Evolutionary conservation across 2,113 vertebrate species (phyloP), one percentile per base, ranked within the genome.

Genomic region (Piprites chloris): DNA sequence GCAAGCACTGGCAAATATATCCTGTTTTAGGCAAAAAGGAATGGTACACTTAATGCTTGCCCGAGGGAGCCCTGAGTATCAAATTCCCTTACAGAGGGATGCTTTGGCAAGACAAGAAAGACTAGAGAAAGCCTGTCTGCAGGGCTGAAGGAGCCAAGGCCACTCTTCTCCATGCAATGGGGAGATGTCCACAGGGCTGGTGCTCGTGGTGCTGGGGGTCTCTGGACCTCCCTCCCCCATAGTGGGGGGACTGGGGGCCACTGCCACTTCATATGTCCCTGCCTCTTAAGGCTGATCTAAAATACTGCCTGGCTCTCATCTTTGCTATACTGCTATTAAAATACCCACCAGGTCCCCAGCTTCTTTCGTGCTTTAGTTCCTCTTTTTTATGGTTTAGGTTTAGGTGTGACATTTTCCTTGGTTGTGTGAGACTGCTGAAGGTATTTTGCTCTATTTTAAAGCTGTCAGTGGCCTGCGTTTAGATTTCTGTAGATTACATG

Each of bases 391-490:
- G 35, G 33, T 76, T 89, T 56, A 1, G 15, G 71, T 93, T 96
- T 90, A 90, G 89, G 63, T 78, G 78, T 93, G 91, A 84, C 32
- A 47, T 95, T 88, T 90, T 55, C 66, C 69, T 93, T 4, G 5
- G 39, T 93, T 96, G 78, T 84, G 84, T 81, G 79, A 90, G 66
- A 66, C 65, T 79, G 42, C 66, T 90, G 72, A 93, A 96, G 76
- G 69, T 93, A 90, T 94, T 96, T 91, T 84, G 76, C 72, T 84
- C 47, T 56, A 71, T 93, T 96, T 96, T 81, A 95, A 92, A 97
- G 79, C 86, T 86, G 88, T 79, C 93, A 87, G 69, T 80, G 86
- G 65, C 63, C 62, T 87, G 72, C 10, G 2, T 93, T 95, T 81
- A 91, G 91, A 92, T 86, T 94, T 95, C 91, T 84, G 87, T 59